A percentile compares a stretch with the other conserved stretches of the same genome.
Conservation (phyloP, 2,888 invertebrate species). For the Cyrtodaria siliqua region DNA sequence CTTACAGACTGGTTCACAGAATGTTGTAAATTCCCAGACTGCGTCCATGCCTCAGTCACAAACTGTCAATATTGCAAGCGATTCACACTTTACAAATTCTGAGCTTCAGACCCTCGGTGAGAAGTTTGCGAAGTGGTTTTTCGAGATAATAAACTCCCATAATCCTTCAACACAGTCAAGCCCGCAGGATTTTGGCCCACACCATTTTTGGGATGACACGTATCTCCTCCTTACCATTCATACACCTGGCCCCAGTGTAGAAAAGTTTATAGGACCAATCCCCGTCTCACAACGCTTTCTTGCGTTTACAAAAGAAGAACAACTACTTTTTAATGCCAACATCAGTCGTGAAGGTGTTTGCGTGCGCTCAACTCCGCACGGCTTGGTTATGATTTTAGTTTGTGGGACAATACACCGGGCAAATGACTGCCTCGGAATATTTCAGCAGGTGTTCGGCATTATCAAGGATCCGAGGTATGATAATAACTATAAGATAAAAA, state of each 20-base stretch:
- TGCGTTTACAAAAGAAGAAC: conserved; percentile 71
- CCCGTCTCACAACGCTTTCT: conserved; percentile 70
- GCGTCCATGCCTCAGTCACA: no score
- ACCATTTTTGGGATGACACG: conserved; percentile 82
- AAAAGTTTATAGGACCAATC: conserved; percentile 66
- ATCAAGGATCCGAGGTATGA: conserved; percentile 89
- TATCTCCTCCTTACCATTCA: conserved; percentile 63
- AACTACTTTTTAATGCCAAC: conserved; percentile 89
- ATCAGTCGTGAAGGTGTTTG: conserved; percentile 88
- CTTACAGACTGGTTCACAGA: no score
- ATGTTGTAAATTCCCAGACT: no score
- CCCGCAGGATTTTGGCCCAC: conserved; percentile 77
- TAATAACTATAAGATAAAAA: conserved; percentile 91
- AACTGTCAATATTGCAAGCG: not conserved
- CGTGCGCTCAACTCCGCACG: conserved; percentile 89
- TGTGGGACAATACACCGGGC: conserved; percentile 89
- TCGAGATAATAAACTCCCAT: conserved; percentile 76
- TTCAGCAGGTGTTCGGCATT: conserved; percentile 90
- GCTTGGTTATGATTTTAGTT: conserved; percentile 88
- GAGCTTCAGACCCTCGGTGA: conserved; percentile 71
- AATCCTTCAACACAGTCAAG: conserved; percentile 61
- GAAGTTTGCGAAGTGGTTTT: conserved; percentile 82
- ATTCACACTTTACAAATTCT: not conserved
- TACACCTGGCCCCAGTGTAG: conserved; percentile 41
- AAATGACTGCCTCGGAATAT: conserved; percentile 88